Evolutionary conservation across 1,140 invertebrate species (phyloP).

Genomic region (Diorhabda carinulata): DNA sequence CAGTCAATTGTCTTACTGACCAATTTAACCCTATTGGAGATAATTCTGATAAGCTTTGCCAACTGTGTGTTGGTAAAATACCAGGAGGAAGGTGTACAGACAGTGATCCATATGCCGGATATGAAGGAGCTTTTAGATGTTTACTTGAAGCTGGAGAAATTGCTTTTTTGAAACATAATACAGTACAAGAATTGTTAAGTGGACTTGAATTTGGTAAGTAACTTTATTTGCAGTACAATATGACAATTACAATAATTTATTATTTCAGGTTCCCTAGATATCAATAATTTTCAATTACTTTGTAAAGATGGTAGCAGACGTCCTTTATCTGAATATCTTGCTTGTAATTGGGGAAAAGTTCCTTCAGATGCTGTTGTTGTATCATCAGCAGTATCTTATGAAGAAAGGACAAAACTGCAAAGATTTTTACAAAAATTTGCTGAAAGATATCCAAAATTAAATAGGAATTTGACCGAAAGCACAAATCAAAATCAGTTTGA

Average conservation of each 20-base stretch:
- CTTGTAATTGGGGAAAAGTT: constrained; percentile 84
- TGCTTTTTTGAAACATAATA: constrained; percentile 88
- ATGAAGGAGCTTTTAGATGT: constrained; percentile 85
- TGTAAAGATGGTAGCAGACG: constrained; percentile 77
- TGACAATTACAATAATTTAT: background rate
- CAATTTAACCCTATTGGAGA: constrained; percentile 93
- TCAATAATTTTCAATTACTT: constrained; percentile 77
- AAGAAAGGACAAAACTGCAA: constrained; percentile 59
- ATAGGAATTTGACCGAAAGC: background rate
- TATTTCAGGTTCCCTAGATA: constrained; percentile 54
- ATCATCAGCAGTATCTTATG: constrained; percentile 67
- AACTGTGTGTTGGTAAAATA: constrained; percentile 75
- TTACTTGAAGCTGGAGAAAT: constrained; percentile 83
- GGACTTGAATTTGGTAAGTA: constrained; percentile 53
- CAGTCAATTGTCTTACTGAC: constrained; percentile 85
- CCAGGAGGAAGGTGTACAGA: constrained; percentile 77
- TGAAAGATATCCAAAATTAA: constrained; percentile 45
- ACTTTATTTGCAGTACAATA: constrained; percentile 9
- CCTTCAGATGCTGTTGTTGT: constrained; percentile 85
- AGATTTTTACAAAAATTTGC: constrained; percentile 56
- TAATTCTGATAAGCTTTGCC: constrained; percentile 73
- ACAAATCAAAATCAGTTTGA: constrained; percentile 20
- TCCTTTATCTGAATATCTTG: constrained; percentile 65
- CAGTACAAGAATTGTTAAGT: constrained; percentile 67
- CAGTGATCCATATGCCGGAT: constrained; percentile 85